A percentile compares a stretch with the other conserved stretches of the same genome.
phyloP scores from a whole-genome alignment of 2,888 invertebrate genomes.

The Lissocephala sabroskyi region DNA sequence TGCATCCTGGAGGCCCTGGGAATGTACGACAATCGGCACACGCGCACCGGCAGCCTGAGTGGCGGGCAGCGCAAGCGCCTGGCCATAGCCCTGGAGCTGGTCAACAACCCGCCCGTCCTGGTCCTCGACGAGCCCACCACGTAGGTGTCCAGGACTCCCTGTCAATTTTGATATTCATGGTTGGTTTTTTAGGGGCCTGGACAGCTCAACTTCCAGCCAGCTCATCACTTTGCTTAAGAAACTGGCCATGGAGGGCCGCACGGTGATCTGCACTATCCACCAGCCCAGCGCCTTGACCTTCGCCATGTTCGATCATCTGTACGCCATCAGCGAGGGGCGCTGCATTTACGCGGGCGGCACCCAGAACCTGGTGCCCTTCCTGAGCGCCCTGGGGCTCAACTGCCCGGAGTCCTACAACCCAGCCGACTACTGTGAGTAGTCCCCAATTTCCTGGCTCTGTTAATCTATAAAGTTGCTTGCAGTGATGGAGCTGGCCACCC shows the following conservation, averaged over 20 bases:
- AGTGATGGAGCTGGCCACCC: conserved; percentile 88
- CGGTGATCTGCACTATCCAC: conserved; percentile 91
- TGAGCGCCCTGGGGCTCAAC: conserved; percentile 79
- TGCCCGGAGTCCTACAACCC: conserved; percentile 95
- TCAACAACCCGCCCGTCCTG: conserved; percentile 93
- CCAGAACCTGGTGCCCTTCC: conserved; percentile 82
- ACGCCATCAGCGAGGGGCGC: conserved; percentile 84
- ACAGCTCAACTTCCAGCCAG: conserved; percentile 87
- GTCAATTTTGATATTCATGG: too few relatives aligned
- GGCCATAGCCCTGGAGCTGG: conserved; percentile 90
- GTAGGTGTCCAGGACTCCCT: too few relatives aligned
- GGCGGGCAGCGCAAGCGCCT: conserved; percentile 93
- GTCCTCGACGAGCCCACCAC: conserved; percentile 96
- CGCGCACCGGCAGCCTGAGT: conserved; percentile 82
- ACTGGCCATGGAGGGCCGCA: conserved; percentile 87
- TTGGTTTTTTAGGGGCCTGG: conserved; percentile 79
- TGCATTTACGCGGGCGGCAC: conserved; percentile 88
- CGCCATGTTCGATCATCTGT: conserved; percentile 91
- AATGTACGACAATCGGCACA: conserved; percentile 78
- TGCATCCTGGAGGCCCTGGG: conserved; percentile 86
- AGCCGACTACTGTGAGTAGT: conserved; percentile 86
- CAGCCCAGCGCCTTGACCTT: conserved; percentile 91
- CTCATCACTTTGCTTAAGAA: conserved; percentile 85
- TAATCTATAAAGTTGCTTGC: neutral
- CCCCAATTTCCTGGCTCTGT: too few relatives aligned